Conservation (phyloP, 2,888 invertebrate species). For the Ormyrus thymus region DNA sequence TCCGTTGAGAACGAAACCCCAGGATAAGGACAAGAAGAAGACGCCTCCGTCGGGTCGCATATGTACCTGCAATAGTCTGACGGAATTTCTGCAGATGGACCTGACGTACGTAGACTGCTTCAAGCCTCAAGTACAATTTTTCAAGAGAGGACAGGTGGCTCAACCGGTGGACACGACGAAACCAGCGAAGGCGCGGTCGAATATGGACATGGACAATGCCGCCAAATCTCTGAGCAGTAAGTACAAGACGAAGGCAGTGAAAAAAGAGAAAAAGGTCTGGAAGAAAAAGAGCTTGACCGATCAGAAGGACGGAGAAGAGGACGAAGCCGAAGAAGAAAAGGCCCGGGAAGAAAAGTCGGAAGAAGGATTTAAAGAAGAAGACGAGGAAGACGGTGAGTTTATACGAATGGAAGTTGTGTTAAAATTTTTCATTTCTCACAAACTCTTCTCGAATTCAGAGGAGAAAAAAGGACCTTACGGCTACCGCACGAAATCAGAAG, state of each 20-base stretch:
- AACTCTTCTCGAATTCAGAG: neutral
- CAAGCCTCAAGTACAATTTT: neutral
- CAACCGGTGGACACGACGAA: too few relatives aligned
- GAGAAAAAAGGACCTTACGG: constrained; percentile 61
- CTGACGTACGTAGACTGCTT: constrained; percentile 7
- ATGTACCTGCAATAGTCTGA: constrained; percentile 41
- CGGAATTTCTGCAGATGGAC: constrained; percentile 48
- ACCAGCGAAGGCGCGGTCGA: too few relatives aligned
- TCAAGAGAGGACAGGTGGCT: too few relatives aligned
- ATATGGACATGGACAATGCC: too few relatives aligned
- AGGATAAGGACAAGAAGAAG: neutral
- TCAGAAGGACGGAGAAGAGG: neutral
- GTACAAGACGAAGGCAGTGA: neutral
- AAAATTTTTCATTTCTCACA: neutral
- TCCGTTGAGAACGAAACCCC: too few relatives aligned
- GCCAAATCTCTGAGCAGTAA: too few relatives aligned
- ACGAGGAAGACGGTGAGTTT: neutral
- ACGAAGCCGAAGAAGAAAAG: neutral
- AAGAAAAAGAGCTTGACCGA: neutral
- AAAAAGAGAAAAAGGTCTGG: neutral
- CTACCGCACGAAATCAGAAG: constrained; percentile 63
- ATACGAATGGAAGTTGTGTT: neutral
- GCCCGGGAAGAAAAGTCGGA: neutral
- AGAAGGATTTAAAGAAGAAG: neutral
- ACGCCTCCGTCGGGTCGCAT: too few relatives aligned